Conservation (phyloP, 30 jellyfish, hydroid and myxozoan species). For the Pseudorhiza aurosa region DNA sequence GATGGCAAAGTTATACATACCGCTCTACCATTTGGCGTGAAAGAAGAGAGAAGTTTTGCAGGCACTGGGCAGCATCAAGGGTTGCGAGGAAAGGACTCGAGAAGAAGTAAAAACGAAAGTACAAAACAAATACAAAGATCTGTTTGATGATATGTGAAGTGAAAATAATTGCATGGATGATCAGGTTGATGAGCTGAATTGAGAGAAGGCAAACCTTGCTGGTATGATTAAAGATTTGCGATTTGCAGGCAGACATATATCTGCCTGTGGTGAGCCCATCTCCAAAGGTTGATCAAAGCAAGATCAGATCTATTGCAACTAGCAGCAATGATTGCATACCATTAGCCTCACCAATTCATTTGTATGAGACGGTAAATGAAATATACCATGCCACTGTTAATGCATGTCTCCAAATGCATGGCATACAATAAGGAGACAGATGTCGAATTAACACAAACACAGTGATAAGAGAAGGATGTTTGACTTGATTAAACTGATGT, state of each 20-base stretch:
- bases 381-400: background rate
- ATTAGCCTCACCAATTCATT: background rate
- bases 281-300: background rate
- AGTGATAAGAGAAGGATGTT: no score
- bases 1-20: no score
- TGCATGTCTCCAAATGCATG: no score
- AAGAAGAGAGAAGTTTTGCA: conserved; percentile 13
- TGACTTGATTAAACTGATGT: no score
- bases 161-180: conserved; percentile 72
- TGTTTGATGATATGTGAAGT: conserved; percentile 42
- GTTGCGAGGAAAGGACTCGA: conserved; percentile 41
- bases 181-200: conserved; percentile 52
- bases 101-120: conserved; percentile 43
- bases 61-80: conserved; percentile 7
- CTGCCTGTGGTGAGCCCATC: conserved; percentile 17
- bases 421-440: no score
- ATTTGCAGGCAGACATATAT: background rate
- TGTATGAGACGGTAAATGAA: background rate
- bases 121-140: conserved; percentile 46
- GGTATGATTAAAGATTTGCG: conserved; percentile 61
- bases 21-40: no score
- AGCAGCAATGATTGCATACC: background rate
- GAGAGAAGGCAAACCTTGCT: conserved; percentile 60
- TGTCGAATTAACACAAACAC: no score
- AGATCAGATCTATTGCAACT: background rate